A percentile compares a stretch with the other conserved stretches of the same genome.
Conservation (phyloP, 1,140 invertebrate genomes). For the Drosophila lacteicornis region DNA sequence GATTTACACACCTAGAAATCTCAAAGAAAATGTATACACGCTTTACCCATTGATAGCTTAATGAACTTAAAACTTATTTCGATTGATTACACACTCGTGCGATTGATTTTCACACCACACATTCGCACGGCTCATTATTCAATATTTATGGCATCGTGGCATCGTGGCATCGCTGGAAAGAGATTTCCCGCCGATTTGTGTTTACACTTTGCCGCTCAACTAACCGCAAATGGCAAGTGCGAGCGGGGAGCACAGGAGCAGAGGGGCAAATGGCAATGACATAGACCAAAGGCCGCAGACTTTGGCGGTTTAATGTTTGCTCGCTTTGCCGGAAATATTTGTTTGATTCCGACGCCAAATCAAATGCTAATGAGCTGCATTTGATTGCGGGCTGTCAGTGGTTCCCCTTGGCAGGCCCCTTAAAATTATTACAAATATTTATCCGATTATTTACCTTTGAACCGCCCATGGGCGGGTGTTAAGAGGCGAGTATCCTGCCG, state of each 20-base stretch:
- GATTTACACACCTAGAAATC: neutral
- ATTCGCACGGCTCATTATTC: constrained; percentile 13
- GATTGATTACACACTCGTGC: constrained; percentile 23
- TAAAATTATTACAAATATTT: constrained; percentile 63
- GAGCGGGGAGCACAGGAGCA: neutral
- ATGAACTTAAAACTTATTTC: constrained; percentile 19
- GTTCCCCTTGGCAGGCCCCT: constrained; percentile 7
- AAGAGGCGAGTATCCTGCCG: constrained; percentile 13
- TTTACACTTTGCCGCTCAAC: constrained; percentile 52
- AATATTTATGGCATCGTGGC: constrained; percentile 19
- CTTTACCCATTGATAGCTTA: constrained; percentile 8
- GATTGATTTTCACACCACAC: constrained; percentile 19
- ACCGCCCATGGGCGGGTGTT: constrained; percentile 28
- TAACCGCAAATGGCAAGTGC: constrained; percentile 38
- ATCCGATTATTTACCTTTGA: constrained; percentile 79
- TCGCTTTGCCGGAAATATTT: constrained; percentile 65
- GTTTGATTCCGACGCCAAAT: constrained; percentile 62
- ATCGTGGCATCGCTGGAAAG: neutral
- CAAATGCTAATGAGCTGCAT: constrained; percentile 71
- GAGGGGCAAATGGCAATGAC: constrained; percentile 49
- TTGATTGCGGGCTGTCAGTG: constrained; percentile 49
- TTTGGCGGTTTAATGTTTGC: constrained; percentile 60
- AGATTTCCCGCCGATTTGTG: constrained; percentile 40
- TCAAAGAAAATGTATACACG: neutral
- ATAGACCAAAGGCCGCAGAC: constrained; percentile 26